Conservation (phyloP, 2,113 vertebrate species). For the Saguinus imperator region DNA sequence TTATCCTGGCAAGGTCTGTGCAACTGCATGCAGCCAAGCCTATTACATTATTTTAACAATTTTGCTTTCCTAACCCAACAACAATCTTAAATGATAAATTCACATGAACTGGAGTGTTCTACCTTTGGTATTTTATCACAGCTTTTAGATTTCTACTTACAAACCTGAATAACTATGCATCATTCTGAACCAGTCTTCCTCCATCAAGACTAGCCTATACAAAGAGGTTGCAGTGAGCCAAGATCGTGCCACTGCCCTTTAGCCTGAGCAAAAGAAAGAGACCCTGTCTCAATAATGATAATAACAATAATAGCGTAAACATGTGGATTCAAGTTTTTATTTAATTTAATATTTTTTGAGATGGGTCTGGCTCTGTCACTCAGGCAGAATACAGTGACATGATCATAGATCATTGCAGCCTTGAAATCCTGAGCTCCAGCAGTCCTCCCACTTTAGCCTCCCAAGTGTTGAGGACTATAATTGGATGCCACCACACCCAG, state of each 20-base stretch:
- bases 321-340: not conserved
- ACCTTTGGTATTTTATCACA: not conserved
- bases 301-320: not conserved
- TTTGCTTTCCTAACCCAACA: not conserved
- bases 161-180: not conserved
- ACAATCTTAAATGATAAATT: conserved; percentile 3
- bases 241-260: too few relatives aligned
- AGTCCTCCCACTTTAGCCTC: too few relatives aligned
- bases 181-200: not conserved
- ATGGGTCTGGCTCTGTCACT: too few relatives aligned
- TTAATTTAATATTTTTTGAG: too few relatives aligned
- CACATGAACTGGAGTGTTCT: not conserved
- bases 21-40: not conserved
- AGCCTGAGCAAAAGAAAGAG: too few relatives aligned
- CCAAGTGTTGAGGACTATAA: too few relatives aligned
- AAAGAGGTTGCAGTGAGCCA: not conserved
- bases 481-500: too few relatives aligned
- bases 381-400: too few relatives aligned
- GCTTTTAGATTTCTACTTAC: conserved; percentile 8
- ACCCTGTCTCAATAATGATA: too few relatives aligned
- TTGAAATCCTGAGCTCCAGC: too few relatives aligned
- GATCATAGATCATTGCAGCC: too few relatives aligned
- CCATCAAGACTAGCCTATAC: not conserved
- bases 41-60: not conserved
- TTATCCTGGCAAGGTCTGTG: not conserved